These are phyloP conservation scores for Aptenodytes forsteri DNA, from an alignment of 2,113 vertebrate species.

Conservation along the genomic window DNA sequence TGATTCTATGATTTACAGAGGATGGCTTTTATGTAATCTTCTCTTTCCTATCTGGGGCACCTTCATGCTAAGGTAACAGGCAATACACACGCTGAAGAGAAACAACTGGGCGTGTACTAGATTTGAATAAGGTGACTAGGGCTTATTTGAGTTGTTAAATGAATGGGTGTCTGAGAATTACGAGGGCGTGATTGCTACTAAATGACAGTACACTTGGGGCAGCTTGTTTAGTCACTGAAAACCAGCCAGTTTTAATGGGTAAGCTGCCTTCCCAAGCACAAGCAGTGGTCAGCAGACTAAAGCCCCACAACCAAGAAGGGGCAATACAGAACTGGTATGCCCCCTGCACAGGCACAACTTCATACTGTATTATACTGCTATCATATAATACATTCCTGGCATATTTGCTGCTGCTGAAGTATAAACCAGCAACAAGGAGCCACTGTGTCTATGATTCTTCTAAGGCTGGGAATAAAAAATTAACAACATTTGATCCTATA, in stretches of 20 bases:
- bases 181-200: neutral
- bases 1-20: neutral
- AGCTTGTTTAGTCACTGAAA: neutral
- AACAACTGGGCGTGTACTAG: neutral
- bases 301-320: neutral
- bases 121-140: neutral
- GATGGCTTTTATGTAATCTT: neutral
- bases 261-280: neutral
- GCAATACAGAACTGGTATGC: neutral
- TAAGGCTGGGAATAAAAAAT: neutral
- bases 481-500: neutral
- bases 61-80: neutral
- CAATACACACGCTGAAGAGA: neutral
- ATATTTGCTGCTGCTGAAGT: slow-evolving; percentile 1
- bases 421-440: neutral
- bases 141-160: neutral
- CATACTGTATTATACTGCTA: neutral
- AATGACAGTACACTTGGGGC: neutral
- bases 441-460: neutral
- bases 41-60: neutral
- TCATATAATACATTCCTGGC: neutral
- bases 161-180: neutral
- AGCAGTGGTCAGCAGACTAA: neutral
- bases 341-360: neutral
- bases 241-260: neutral